phyloP scores from a whole-genome alignment of 2,113 vertebrate genomes.

The Pluvianellus socialis region DNA sequence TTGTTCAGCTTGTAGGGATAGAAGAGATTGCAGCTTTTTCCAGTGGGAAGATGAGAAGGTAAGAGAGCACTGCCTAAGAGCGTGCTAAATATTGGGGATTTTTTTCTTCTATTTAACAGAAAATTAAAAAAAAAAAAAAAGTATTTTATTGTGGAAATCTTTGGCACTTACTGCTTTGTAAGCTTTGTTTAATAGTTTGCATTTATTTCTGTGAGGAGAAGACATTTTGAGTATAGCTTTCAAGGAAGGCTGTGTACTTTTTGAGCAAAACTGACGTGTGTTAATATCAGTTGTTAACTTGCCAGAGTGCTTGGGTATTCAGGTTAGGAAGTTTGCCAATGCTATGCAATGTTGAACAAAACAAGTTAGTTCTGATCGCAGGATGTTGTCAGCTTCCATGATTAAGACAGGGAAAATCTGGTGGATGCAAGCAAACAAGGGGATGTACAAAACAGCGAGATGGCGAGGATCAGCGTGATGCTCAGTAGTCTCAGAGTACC shows the following conservation, averaged over 20 bases:
- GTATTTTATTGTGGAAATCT: background rate
- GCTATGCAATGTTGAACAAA: background rate
- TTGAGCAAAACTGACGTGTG: background rate
- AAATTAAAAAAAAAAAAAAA: background rate
- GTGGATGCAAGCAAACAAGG: background rate
- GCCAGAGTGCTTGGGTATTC: background rate
- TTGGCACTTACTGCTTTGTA: background rate
- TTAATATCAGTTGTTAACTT: too few species aligned
- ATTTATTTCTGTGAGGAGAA: background rate
- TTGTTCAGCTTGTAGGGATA: slow-evolving; percentile 92
- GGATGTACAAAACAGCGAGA: background rate
- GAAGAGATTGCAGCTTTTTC: slow-evolving; percentile 93
- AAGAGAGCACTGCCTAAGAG: background rate
- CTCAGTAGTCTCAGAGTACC: background rate
- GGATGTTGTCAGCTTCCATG: background rate
- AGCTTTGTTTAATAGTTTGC: background rate
- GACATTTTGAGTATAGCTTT: accelerated
- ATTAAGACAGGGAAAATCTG: background rate
- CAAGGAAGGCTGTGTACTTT: background rate
- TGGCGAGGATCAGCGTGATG: accelerated
- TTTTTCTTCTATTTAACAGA: background rate
- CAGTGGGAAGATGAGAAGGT: slow-evolving; percentile 97
- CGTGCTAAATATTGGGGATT: accelerated
- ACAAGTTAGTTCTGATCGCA: background rate
- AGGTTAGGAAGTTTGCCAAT: accelerated